phyloP scores from a whole-genome alignment of 1,140 invertebrate species.

The Aphaenogaster rudis region DNA sequence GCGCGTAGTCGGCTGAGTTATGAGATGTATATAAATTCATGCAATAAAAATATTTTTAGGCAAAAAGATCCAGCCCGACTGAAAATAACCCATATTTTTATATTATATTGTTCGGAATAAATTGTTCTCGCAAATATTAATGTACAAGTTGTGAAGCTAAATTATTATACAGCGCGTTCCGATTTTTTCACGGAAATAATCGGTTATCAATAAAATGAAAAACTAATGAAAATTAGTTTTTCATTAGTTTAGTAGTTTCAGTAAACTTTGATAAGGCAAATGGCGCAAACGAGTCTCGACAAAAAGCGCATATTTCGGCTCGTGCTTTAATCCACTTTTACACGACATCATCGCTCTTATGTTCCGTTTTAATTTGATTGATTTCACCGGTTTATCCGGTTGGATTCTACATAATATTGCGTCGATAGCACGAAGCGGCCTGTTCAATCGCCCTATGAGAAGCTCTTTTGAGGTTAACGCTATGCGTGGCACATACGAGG shows the following conservation, averaged over 20 bases:
- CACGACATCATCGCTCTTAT: neutral
- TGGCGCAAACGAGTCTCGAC: neutral
- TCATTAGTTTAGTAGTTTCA: neutral
- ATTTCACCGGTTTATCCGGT: neutral
- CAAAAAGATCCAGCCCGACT: too few relatives aligned
- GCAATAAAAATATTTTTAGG: too few relatives aligned
- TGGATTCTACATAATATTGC: constrained; percentile 21
- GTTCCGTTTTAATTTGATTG: constrained; percentile 23
- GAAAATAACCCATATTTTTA: too few relatives aligned
- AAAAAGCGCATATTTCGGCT: neutral
- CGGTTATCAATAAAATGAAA: too few relatives aligned
- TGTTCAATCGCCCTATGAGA: constrained; percentile 46
- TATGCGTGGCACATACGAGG: constrained; percentile 53
- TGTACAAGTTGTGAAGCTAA: neutral
- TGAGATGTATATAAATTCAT: too few relatives aligned
- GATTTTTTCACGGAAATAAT: neutral
- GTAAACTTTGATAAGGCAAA: neutral
- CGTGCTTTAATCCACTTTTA: constrained; percentile 10
- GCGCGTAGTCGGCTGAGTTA: too few relatives aligned
- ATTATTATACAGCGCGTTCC: neutral
- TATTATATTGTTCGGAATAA: neutral
- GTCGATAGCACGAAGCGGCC: neutral
- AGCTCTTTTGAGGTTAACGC: constrained; percentile 56
- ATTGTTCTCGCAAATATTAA: neutral
- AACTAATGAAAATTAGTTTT: neutral